phyloP scores from a whole-genome alignment of 1,140 invertebrate genomes.

The Aphelinus atriplicis region DNA sequence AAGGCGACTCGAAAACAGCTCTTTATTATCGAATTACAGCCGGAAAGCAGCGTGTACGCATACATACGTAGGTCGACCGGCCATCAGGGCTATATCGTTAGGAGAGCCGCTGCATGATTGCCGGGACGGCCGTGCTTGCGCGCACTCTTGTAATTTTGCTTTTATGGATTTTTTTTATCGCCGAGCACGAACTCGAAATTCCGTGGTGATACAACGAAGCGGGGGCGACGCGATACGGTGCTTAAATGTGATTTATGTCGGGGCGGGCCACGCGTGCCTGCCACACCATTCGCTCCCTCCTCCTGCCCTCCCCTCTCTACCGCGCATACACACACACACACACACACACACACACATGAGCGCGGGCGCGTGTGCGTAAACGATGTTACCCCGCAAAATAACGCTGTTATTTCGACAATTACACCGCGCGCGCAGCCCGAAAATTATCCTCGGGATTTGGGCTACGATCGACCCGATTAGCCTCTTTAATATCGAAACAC shows the following conservation, averaged over 20 bases:
- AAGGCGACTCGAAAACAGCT: not conserved
- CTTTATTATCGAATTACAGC: conserved; percentile 32
- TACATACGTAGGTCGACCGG: no score
- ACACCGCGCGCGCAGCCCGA: not conserved
- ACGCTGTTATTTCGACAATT: not conserved
- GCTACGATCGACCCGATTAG: no score
- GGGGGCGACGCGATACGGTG: not conserved
- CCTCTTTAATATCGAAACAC: no score
- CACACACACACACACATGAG: not conserved
- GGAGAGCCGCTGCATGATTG: not conserved
- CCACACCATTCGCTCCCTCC: no score
- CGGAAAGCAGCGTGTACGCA: not conserved
- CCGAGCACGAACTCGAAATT: not conserved
- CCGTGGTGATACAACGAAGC: not conserved
- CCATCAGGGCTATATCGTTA: not conserved
- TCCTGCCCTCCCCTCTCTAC: not conserved
- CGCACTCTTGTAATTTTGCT: conserved; percentile 23
- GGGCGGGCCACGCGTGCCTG: not conserved
- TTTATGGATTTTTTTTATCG: conserved; percentile 33
- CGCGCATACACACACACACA: not conserved
- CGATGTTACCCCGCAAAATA: not conserved
- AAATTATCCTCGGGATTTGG: no score
- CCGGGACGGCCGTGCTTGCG: not conserved
- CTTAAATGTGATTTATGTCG: conserved; percentile 29
- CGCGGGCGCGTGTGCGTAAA: not conserved